Evolutionary conservation across 2,797 vertebrate species (phyloP).

Genomic region (Danio jaintianensis): DNA sequence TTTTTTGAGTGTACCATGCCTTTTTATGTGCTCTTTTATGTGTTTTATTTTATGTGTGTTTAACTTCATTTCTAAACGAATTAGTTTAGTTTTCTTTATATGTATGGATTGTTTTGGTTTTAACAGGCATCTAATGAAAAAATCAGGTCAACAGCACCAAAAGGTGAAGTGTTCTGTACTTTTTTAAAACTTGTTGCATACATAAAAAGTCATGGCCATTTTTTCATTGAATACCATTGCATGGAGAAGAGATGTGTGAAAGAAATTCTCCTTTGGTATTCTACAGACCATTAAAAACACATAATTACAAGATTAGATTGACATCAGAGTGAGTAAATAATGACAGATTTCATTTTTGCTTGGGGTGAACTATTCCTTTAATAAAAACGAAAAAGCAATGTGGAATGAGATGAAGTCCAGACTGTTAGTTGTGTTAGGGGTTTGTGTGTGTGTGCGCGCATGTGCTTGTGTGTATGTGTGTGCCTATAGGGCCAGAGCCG

Average conservation of each 20-base stretch:
- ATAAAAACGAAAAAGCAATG: neutral
- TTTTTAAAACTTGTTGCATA: too few species aligned
- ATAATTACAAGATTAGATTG: neutral
- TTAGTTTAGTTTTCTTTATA: too few species aligned
- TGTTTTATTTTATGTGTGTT: too few species aligned
- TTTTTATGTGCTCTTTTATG: too few species aligned
- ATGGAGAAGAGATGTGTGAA: neutral
- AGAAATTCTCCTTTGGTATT: neutral
- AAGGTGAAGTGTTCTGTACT: too few species aligned
- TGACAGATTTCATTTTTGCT: neutral
- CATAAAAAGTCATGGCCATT: neutral
- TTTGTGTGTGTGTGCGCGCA: conserved; percentile 17
- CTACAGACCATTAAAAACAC: neutral
- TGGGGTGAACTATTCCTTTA: neutral
- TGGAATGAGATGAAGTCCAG: conserved; percentile 12
- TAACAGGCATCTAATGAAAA: too few species aligned
- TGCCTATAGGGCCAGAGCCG: conserved; percentile 41
- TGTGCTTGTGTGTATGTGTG: conserved; percentile 1
- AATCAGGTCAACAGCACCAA: too few species aligned
- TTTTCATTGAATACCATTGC: neutral
- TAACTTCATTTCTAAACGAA: too few species aligned
- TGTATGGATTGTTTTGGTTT: too few species aligned
- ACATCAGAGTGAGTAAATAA: neutral
- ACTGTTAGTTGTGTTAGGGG: conserved; percentile 18
- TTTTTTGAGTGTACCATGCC: too few species aligned